A percentile compares a stretch with the other conserved stretches of the same genome.
These are phyloP conservation scores for Lerista edwardsae DNA, from an alignment of 2,797 vertebrate genomes.

Conservation along the genomic window DNA sequence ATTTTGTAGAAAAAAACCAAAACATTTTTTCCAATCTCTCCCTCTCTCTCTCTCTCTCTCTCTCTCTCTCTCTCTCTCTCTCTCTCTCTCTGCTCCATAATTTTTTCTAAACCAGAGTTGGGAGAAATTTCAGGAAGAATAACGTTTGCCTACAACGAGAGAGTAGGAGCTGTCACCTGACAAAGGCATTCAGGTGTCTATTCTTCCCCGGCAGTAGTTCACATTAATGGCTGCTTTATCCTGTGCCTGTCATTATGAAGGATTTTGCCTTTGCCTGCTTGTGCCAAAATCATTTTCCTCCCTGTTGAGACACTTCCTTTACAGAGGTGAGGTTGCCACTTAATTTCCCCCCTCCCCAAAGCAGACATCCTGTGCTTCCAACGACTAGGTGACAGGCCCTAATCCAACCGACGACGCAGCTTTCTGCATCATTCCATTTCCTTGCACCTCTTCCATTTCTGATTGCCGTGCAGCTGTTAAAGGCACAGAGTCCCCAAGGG, in stretches of 20 bases:
- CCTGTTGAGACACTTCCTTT: not conserved
- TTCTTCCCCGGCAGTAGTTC: not conserved
- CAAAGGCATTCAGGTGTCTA: not conserved
- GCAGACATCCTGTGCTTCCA: not conserved
- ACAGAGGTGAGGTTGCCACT: not conserved
- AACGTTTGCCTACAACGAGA: conserved; percentile 8
- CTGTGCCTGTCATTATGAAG: not conserved
- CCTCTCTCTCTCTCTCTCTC: too few relatives aligned
- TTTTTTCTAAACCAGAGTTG: not conserved
- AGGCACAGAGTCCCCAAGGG: too few relatives aligned
- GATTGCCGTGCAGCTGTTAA: not conserved
- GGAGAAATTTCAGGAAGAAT: not conserved
- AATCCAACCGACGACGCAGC: not conserved
- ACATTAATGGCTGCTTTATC: not conserved
- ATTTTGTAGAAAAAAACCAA: too few relatives aligned
- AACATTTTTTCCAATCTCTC: too few relatives aligned
- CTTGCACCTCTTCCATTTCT: not conserved
- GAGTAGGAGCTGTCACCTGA: not conserved
- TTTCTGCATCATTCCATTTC: not conserved
- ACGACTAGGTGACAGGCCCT: not conserved
- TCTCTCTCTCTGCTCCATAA: not conserved
- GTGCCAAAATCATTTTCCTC: not conserved
- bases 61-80: too few relatives aligned
- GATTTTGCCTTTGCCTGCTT: rapidly evolving
- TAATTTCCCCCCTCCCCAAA: not conserved